phyloP scores from a whole-genome alignment of 2,113 vertebrate species.

The Phoxinus phoxinus region DNA sequence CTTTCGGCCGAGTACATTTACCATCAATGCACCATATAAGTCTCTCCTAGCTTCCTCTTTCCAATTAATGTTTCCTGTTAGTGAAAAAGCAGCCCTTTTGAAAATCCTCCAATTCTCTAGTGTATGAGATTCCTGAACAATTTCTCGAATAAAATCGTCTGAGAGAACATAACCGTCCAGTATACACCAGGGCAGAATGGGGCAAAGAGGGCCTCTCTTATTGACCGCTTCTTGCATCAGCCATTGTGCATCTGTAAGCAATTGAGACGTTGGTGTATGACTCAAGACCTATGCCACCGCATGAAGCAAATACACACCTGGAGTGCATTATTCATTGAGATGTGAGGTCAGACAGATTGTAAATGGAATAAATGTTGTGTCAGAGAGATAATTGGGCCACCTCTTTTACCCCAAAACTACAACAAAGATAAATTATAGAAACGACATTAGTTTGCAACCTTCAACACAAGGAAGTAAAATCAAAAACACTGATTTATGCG shows the following conservation, averaged over 20 bases:
- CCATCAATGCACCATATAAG: background rate
- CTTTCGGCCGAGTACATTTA: background rate
- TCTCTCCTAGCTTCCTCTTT: background rate
- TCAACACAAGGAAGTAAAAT: background rate
- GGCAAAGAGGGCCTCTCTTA: slow-evolving; percentile 22
- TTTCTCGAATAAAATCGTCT: slow-evolving; percentile 1
- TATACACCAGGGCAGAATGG: background rate
- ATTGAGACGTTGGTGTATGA: slow-evolving; percentile 35
- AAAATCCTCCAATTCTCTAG: slow-evolving; percentile 4
- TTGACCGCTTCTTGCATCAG: slow-evolving; percentile 39
- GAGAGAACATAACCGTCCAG: background rate
- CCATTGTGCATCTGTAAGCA: slow-evolving; percentile 23
- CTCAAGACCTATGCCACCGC: slow-evolving; percentile 36
- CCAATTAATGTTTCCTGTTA: slow-evolving; percentile 18
- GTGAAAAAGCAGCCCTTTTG: background rate
- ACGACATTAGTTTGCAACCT: slow-evolving; percentile 42
- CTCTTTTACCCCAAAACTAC: slow-evolving; percentile 31
- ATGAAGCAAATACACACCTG: slow-evolving; percentile 44
- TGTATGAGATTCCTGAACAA: slow-evolving; percentile 4
- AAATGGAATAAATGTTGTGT: slow-evolving; percentile 57
- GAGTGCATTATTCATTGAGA: slow-evolving; percentile 52
- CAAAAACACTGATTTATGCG: slow-evolving; percentile 3
- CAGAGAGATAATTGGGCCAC: slow-evolving; percentile 52
- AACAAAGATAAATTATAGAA: slow-evolving; percentile 49
- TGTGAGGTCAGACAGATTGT: slow-evolving; percentile 43